Base-by-base conservation (phyloP, 1,140 invertebrate genomes). In the Calosoma granatense region DNA sequence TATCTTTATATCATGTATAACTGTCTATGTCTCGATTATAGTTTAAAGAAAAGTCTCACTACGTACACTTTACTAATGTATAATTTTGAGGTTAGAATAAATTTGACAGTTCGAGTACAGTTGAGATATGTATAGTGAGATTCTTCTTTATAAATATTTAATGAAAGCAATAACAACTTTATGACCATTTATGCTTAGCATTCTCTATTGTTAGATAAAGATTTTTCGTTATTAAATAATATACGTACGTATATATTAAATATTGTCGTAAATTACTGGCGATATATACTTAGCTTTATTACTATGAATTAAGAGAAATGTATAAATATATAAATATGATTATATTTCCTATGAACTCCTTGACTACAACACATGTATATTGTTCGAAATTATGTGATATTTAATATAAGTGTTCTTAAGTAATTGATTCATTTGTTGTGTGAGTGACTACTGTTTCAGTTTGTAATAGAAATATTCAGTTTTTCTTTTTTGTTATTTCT, bases 301-400 rank as follows among this genome's bases (percentile, higher is more conserved):
- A 12, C 17, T 4, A 47, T 17, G n/a, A 47, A 9, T 36, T 47
- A 17, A 47, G 17, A 47, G 41, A 47, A 47, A 47, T 36, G 26
- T 36, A 36, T 36, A 36, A 9, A 17, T 47, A 47, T 47, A 47
- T 17, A 47, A 47, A 47, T 47, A 36, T 36, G 6, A 9, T n/a
- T 36, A n/a, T 6, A 9, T n/a, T 36, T 36, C n/a, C n/a, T 36
- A 9, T 9, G 26, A 36, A 6, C 26, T 36, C n/a, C 26, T 36
- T 36, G 17, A 30, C 26, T 30, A 30, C 4, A 12, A 47, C 17
- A 12, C 17, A 47, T 47, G 17, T 4, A 47, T 47, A 47, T 47
- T 47, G 41, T 47, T 47, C 41, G 41, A 47, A 4, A 47, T 47
- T 47, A 47, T 47, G 41, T 47, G 41, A 47, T 47, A 47, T 11